Evolutionary conservation across 2,888 invertebrate species (phyloP), one percentile per base, ranked within the genome.

Genomic region (Drosophila cognata): DNA sequence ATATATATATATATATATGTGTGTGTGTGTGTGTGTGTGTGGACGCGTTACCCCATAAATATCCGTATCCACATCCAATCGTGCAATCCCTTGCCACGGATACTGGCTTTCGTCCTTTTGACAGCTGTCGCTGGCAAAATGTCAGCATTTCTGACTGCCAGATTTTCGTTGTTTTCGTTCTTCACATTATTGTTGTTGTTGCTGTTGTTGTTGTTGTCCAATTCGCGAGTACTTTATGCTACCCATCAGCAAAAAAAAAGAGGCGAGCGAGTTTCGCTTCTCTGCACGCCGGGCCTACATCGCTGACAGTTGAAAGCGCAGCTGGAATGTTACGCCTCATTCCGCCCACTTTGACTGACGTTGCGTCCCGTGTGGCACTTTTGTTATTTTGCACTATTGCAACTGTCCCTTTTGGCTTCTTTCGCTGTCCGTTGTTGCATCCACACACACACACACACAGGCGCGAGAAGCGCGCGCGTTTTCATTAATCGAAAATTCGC

Each of bases 401-500:
- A 61, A 50, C 59, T 62, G 74, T 59, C 68, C 35, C 61, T 25
- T 38, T 57, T 41, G 48, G 8, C 25, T 46, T 16, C 46, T 16
- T 46, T 46, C 13, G 46, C 46, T 46, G 46, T 29, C 33, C 29
- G 51, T 31, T 82, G 65, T 43, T 43, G 43, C 43, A 43, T 43
- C 43, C 21, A 21, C 11, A 21, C 43, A n/a, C n/a, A 13, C 13
- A 35, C 35, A 35, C 38, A 38, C 38, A 18, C 8, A 8, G 18
- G 16, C 64, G 69, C 58, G 33, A 43, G 46, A 55, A 56, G 65
- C 43, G 48, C 62, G 62, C 68, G 71, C 78, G 70, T 82, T 83
- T 88, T 89, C 88, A 89, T 89, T 86, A 89, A 88, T 82, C 82
- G 79, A 86, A 86, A 84, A 84, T 84, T 88, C 81, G 90, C 88